A percentile compares a stretch with the other conserved stretches of the same genome.
Evolutionary conservation across 2,113 vertebrate genomes (phyloP).

Genomic region (Prunella fulvescens): DNA sequence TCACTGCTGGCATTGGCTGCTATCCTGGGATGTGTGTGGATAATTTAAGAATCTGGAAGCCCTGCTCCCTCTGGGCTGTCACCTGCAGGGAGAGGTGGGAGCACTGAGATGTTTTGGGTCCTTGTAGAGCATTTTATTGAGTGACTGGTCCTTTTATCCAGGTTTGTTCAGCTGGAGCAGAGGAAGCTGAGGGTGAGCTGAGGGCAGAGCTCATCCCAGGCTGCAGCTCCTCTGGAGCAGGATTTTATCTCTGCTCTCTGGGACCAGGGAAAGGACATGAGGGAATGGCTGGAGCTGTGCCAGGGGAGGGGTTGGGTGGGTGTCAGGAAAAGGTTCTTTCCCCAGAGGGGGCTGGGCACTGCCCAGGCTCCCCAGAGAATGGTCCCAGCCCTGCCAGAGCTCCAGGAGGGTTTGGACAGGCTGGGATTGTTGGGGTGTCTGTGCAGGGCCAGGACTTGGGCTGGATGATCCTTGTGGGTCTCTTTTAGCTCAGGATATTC

Average conservation of each 20-base stretch:
- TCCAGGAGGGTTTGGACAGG: rapidly evolving
- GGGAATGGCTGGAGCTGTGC: not conserved
- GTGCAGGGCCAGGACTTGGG: not conserved
- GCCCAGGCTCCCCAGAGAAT: not conserved
- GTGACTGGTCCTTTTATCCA: not conserved
- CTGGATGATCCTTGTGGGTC: not conserved
- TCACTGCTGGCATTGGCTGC: not conserved
- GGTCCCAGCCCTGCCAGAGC: rapidly evolving
- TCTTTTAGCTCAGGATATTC: not conserved
- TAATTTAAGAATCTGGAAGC: not conserved
- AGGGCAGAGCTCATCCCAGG: not conserved
- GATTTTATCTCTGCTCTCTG: not conserved
- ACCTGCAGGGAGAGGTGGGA: not conserved
- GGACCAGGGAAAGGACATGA: not conserved
- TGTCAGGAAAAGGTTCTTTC: not conserved
- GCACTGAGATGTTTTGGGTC: not conserved
- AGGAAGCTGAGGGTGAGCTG: not conserved
- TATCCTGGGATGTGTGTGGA: rapidly evolving
- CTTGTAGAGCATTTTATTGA: not conserved
- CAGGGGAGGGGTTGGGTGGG: no score
- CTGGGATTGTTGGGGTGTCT: not conserved
- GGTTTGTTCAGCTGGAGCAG: not conserved
- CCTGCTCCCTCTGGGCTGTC: not conserved
- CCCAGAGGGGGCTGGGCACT: not conserved
- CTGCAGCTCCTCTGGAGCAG: not conserved